These are phyloP conservation scores for Peromyscus melanophrys DNA, from an alignment of 2,797 vertebrate species.

Conservation along the genomic window DNA sequence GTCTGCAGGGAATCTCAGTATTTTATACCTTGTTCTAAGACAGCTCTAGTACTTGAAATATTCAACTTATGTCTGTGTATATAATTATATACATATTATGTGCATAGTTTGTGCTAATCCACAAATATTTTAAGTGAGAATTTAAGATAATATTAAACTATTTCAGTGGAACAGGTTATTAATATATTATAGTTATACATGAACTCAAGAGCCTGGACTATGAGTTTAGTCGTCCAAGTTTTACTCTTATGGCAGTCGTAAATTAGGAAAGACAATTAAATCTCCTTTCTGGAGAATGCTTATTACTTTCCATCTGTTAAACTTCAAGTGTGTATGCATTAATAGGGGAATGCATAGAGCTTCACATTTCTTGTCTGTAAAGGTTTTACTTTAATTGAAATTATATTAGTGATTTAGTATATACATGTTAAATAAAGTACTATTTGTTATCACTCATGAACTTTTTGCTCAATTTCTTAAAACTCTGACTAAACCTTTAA, in stretches of 20 bases:
- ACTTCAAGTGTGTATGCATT: conserved; percentile 11
- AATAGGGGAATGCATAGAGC: conserved; percentile 48
- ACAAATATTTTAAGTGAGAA: not conserved
- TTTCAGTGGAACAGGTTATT: conserved; percentile 27
- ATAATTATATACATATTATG: not conserved
- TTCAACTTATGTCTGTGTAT: not conserved
- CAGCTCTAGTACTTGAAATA: not conserved
- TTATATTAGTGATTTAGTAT: conserved; percentile 13
- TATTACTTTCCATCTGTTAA: conserved; percentile 47
- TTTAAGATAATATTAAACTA: conserved; percentile 57
- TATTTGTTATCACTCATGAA: not conserved
- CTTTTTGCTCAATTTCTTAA: conserved; percentile 47
- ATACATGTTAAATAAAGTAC: conserved; percentile 9
- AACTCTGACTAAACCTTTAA: conserved; percentile 33
- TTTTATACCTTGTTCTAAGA: conserved; percentile 35
- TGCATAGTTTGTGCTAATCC: not conserved
- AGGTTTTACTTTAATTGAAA: not conserved
- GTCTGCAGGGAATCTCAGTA: not conserved
- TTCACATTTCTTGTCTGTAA: conserved; percentile 36
- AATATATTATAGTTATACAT: conserved; percentile 47
- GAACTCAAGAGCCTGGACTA: not conserved
- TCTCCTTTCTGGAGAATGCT: conserved; percentile 44
- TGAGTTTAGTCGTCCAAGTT: conserved; percentile 24
- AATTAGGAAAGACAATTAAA: conserved; percentile 60
- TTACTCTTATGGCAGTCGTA: conserved; percentile 50